Conservation (phyloP, 1,140 invertebrate genomes). For the Bilobella aurantiaca region DNA sequence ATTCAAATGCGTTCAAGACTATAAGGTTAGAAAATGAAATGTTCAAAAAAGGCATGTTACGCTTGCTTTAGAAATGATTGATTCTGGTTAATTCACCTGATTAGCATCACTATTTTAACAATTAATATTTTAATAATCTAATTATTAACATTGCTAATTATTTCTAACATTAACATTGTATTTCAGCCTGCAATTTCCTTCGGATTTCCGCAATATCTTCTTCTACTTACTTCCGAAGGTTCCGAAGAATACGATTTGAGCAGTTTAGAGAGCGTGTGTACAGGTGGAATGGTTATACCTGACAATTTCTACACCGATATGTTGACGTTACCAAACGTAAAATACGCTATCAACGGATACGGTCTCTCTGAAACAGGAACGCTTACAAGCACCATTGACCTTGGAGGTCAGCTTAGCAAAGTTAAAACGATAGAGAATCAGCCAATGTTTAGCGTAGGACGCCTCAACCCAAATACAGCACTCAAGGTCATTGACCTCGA, state of each 20-base stretch:
- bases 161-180: no score
- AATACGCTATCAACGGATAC: conserved; percentile 30
- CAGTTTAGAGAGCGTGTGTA: conserved; percentile 22
- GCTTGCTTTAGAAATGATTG: neutral
- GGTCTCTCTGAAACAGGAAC: conserved; percentile 32
- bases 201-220: conserved; percentile 30
- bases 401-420: conserved; percentile 1
- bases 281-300: conserved; percentile 32
- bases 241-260: conserved; percentile 22
- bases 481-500: conserved; percentile 50
- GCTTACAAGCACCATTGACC: conserved; percentile 30
- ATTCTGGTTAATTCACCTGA: no score
- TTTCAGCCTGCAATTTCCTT: conserved; percentile 29
- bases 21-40: conserved; percentile 21
- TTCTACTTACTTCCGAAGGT: conserved; percentile 27
- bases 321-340: conserved; percentile 26
- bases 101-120: no score
- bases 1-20: conserved; percentile 31
- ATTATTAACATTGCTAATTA: no score
- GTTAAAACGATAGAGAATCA: conserved; percentile 15
- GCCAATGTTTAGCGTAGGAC: conserved; percentile 21
- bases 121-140: no score
- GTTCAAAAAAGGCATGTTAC: neutral
- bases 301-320: conserved; percentile 26
- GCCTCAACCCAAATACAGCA: conserved; percentile 25